These are phyloP conservation scores for Mirounga angustirostris DNA, from an alignment of 2,113 vertebrate species.

Conservation along the genomic window DNA sequence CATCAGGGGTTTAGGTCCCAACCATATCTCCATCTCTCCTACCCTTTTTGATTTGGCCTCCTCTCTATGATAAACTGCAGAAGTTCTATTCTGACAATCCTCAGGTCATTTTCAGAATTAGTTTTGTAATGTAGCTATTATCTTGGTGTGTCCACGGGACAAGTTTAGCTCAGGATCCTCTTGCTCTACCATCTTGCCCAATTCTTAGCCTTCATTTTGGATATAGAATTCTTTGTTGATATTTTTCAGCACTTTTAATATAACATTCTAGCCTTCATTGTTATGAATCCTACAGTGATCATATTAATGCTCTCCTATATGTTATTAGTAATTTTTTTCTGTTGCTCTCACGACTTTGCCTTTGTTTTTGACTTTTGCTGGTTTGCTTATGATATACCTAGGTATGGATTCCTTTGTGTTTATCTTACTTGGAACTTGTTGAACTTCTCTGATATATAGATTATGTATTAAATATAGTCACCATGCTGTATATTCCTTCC, in stretches of 20 bases:
- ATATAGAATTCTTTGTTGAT: neutral
- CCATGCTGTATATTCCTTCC: neutral
- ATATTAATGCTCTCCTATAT: neutral
- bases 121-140: neutral
- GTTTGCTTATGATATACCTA: neutral
- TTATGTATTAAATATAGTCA: neutral
- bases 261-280: neutral
- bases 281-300: neutral
- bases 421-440: neutral
- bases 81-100: neutral
- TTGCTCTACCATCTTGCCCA: neutral
- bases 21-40: neutral
- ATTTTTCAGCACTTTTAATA: neutral
- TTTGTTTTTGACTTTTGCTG: neutral
- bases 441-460: neutral
- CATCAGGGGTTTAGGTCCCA: neutral
- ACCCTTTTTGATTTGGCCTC: neutral
- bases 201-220: neutral
- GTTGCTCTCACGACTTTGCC: neutral
- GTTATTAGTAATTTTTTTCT: neutral
- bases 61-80: neutral
- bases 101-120: neutral
- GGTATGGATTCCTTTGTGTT: neutral
- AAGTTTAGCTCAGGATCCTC: neutral
- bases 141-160: neutral